Conservation (phyloP, 1,140 invertebrate genomes). For the Dendroctonus ponderosae region DNA sequence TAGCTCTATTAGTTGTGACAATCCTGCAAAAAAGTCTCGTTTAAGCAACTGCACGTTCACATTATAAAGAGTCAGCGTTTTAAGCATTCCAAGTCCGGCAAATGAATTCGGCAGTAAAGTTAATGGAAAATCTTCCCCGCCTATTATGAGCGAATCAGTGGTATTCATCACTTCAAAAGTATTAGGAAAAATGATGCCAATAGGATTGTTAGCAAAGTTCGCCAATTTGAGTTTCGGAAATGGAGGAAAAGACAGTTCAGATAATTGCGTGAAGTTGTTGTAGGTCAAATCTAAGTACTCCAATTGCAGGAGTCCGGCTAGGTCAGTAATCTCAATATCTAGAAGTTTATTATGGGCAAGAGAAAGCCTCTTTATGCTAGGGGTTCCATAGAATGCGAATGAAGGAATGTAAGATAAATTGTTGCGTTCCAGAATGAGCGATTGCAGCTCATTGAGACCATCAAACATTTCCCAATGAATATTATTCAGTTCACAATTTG, state of each 20-base stretch:
- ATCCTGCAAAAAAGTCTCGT: constrained; percentile 61
- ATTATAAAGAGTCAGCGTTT: constrained; percentile 58
- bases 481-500: constrained; percentile 59
- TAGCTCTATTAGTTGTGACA: constrained; percentile 56
- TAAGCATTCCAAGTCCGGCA: constrained; percentile 57
- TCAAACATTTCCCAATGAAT: constrained; percentile 71
- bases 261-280: constrained; percentile 67
- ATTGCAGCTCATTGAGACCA: constrained; percentile 58
- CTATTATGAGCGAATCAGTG: constrained; percentile 61
- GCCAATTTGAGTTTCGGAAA: constrained; percentile 61
- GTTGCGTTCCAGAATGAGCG: constrained; percentile 64
- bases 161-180: constrained; percentile 72
- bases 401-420: constrained; percentile 63
- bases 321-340: constrained; percentile 62
- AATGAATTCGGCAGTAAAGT: constrained; percentile 63
- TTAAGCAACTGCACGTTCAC: constrained; percentile 58
- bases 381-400: constrained; percentile 67
- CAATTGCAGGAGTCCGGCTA: constrained; percentile 64
- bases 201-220: constrained; percentile 66
- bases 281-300: constrained; percentile 63
- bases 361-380: constrained; percentile 61
- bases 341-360: constrained; percentile 63
- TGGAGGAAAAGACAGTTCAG: constrained; percentile 68
- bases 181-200: constrained; percentile 64
- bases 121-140: constrained; percentile 55